phyloP scores from a whole-genome alignment of 2,113 vertebrate species.

The Indicator indicator region DNA sequence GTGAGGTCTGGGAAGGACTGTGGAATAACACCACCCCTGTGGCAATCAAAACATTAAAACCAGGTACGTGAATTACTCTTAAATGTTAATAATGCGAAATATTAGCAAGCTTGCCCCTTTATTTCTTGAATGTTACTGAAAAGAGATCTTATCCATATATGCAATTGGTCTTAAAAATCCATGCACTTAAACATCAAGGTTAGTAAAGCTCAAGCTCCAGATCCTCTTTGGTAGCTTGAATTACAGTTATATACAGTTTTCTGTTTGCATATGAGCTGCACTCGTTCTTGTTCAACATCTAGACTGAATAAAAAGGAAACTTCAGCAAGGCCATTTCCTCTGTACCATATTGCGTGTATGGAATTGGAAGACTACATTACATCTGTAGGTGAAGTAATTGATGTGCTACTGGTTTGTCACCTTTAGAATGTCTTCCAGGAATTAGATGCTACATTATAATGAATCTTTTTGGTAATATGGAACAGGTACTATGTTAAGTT shows the following conservation, averaged over 20 bases:
- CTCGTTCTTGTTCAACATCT: neutral
- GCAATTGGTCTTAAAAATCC: neutral
- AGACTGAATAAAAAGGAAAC: neutral
- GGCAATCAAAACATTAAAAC: slow-evolving; percentile 94
- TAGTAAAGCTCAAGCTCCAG: neutral
- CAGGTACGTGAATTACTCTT: slow-evolving; percentile 77
- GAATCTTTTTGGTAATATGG: neutral
- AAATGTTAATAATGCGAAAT: neutral
- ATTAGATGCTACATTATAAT: neutral
- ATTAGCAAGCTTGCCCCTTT: neutral
- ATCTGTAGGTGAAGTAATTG: neutral
- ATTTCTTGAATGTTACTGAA: neutral
- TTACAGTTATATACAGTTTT: neutral
- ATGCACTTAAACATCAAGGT: neutral
- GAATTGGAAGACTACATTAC: neutral
- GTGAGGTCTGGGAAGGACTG: slow-evolving; percentile 91
- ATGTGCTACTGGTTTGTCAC: neutral
- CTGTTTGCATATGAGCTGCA: neutral
- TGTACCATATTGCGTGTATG: neutral
- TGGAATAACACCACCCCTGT: slow-evolving; percentile 92
- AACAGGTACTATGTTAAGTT: neutral
- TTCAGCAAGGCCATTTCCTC: neutral
- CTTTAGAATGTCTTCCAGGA: neutral
- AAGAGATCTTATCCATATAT: neutral
- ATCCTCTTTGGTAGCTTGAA: neutral